Evolutionary conservation across 2,113 vertebrate genomes (phyloP).

Genomic region (Corapipo altera): DNA sequence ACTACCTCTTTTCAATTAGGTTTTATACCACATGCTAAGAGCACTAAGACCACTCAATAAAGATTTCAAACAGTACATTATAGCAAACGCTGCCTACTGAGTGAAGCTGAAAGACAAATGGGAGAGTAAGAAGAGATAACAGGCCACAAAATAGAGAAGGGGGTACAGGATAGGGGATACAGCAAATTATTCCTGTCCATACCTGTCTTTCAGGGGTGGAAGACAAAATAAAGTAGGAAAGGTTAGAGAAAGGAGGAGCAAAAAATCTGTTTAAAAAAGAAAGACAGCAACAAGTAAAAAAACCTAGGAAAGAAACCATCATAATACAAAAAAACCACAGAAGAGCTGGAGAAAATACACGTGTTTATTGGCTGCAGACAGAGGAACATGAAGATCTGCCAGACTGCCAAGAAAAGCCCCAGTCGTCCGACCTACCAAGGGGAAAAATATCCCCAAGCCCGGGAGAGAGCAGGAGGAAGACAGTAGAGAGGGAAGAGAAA

Average conservation of each 20-base stretch:
- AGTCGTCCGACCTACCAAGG: fast-evolving
- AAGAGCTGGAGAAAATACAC: not conserved
- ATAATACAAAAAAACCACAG: not conserved
- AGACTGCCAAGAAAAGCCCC: not conserved
- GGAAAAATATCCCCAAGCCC: not conserved
- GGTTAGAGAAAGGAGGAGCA: not conserved
- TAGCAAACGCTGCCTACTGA: not conserved
- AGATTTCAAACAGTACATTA: not conserved
- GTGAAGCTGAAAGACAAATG: not conserved
- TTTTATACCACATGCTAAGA: not conserved
- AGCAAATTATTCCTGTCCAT: not conserved
- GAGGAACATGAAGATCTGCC: not conserved
- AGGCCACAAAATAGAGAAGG: not conserved
- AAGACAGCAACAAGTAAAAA: not conserved
- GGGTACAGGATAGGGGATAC: not conserved
- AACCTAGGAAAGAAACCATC: not conserved
- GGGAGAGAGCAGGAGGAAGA: not conserved
- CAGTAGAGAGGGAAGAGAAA: not conserved
- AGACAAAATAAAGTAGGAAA: not conserved
- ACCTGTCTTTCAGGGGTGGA: not conserved
- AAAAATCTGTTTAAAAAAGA: not conserved
- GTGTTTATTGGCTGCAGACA: not conserved
- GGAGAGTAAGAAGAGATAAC: not conserved
- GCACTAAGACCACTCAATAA: not conserved
- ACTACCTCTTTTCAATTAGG: not conserved